A percentile compares a stretch with the other conserved stretches of the same genome.
These are phyloP conservation scores for Poicephalus gulielmi DNA, from an alignment of 2,113 vertebrate species.

Conservation along the genomic window DNA sequence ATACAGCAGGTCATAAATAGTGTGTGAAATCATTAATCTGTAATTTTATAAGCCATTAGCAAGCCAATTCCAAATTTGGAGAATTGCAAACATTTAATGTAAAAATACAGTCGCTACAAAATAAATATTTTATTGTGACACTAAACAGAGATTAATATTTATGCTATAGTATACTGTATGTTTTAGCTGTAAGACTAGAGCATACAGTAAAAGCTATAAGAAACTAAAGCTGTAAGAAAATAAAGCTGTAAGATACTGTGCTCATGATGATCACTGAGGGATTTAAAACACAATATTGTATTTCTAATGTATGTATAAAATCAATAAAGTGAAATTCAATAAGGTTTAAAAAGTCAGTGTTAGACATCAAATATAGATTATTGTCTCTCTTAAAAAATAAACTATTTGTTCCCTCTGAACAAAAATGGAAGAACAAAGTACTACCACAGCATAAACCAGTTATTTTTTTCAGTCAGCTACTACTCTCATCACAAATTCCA, in stretches of 20 bases:
- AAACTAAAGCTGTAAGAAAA: neutral
- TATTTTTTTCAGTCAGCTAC: neutral
- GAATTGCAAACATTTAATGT: neutral
- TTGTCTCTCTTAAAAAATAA: neutral
- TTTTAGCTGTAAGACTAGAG: neutral
- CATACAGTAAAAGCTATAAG: neutral
- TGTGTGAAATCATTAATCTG: neutral
- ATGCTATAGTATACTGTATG: neutral
- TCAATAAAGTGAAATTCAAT: neutral
- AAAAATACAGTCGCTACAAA: neutral
- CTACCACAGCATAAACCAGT: neutral
- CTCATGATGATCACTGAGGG: neutral
- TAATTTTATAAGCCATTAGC: neutral
- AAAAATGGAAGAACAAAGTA: neutral
- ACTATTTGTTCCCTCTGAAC: neutral
- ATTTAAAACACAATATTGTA: neutral
- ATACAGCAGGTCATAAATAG: neutral
- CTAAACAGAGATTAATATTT: neutral
- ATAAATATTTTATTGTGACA: neutral
- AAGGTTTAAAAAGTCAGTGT: neutral
- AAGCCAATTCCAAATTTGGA: neutral
- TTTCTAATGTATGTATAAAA: neutral
- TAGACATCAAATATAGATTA: neutral
- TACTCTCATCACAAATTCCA: neutral
- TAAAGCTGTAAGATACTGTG: neutral